Evolutionary conservation across 2,888 invertebrate species (phyloP).

Genomic region (Ichneumoninae sp.): DNA sequence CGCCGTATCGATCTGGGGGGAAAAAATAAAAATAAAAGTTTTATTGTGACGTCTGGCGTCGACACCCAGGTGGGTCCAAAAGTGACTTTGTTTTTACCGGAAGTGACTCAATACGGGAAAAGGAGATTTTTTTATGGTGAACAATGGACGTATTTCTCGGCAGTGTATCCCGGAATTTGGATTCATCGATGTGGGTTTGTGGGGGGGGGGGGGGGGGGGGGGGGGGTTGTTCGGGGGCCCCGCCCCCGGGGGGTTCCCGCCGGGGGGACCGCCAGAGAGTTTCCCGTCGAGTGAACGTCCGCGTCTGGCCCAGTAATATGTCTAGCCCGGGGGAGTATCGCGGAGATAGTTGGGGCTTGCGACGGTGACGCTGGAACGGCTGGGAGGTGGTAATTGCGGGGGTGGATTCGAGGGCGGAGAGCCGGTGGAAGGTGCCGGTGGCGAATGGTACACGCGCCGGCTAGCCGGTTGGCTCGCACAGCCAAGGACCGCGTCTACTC

Average conservation of each 20-base stretch:
- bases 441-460: constrained; percentile 56
- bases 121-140: no score
- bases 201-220: background rate
- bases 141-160: background rate
- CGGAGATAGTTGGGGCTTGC: constrained; percentile 22
- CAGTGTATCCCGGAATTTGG: background rate
- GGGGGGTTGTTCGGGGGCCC: background rate
- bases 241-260: no score
- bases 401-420: constrained; percentile 17
- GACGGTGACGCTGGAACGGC: constrained; percentile 36
- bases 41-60: background rate
- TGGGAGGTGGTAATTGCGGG: constrained; percentile 39
- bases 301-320: constrained; percentile 34
- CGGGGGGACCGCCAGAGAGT: no score
- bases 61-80: background rate
- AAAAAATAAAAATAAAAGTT: background rate
- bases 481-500: constrained; percentile 78
- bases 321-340: constrained; percentile 32
- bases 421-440: constrained; percentile 29
- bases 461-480: constrained; percentile 77
- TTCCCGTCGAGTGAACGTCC: constrained; percentile 20
- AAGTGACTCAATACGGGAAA: background rate
- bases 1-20: background rate
- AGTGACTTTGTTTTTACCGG: background rate
- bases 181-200: background rate